Percentiles rank a stretch among this genome's conserved stretches.
phyloP scores from a whole-genome alignment of 2,797 vertebrate genomes.

The Phataginus tetradactyla region DNA sequence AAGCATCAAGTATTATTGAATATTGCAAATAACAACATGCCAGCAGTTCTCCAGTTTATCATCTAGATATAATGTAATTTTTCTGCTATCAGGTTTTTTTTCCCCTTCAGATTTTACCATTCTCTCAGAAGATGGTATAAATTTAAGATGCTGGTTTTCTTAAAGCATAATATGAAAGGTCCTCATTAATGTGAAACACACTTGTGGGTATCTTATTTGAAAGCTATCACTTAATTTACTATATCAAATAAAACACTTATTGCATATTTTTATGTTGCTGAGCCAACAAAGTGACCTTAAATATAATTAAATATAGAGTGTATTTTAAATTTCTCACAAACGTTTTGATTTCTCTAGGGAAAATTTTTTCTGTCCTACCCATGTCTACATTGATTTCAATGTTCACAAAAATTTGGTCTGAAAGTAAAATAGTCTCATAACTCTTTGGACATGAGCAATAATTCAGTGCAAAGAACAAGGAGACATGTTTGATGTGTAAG shows the following conservation, averaged over 20 bases:
- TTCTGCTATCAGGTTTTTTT: not conserved
- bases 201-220: not conserved
- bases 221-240: slow-evolving; percentile 17
- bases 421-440: not conserved
- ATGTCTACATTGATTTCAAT: not conserved
- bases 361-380: not conserved
- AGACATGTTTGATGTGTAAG: not conserved
- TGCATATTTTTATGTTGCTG: not conserved
- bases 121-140: not conserved
- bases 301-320: not conserved
- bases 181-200: not conserved
- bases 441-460: not conserved
- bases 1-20: not conserved
- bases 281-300: not conserved
- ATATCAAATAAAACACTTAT: not conserved
- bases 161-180: not conserved
- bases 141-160: slow-evolving; percentile 21
- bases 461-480: not conserved
- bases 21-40: not conserved
- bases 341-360: not conserved
- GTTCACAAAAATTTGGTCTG: slow-evolving; percentile 22
- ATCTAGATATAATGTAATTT: not conserved
- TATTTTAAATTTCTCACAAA: not conserved
- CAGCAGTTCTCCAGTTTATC: not conserved
- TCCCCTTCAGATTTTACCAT: not conserved